Base-by-base conservation (phyloP, 2,888 invertebrate species). In the Pyrrhia umbra region DNA sequence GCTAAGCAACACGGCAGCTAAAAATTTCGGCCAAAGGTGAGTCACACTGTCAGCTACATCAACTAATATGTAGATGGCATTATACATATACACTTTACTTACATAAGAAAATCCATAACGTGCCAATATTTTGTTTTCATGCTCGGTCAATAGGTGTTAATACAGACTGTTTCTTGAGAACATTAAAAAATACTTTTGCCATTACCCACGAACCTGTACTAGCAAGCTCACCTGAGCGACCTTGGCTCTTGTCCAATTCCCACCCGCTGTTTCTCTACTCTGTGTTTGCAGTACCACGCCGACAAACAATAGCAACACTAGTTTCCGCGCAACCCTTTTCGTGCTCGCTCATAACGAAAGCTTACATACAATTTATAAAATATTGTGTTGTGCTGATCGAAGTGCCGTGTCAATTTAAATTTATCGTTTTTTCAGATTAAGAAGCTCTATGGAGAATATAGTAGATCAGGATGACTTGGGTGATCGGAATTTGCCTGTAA, bases 381-480 rank as follows among this genome's bases (percentile, higher is more conserved):
- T 52, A 49, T 55, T 30, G 21, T 40, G 27, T 50, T 39, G 21
- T 45, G 34, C 34, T 39, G 6, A 34, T 42, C 40, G 2, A 42
- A 51, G 49, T 62, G 40, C 34, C 18, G 8, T 21, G 23, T 58
- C 27, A 52, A 37, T 58, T 59, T 15, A 42, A 55, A 23, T 58
- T 25, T 39, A 23, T 59, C 8, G 15, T 34, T 47, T 60, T 86
- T 93, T 80, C 90, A 96, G 97, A 89, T 90, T 97, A 79, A 95
- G 96, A 83, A 97, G 95, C 86, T 97, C 97, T 68, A 95, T 97
- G 94, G 97, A 98, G 90, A 97, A 97, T 85, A 96, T 97, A 80
- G 97, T 97, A 62, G 97, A 97, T 88, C 96, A 96, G 89, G 95
- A 93, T 84, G 95, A 93, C 64, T 81, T 93, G 80, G 89, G 90